Base-by-base conservation (phyloP, 2,113 vertebrate species). In the Ptilonorhynchus violaceus region DNA sequence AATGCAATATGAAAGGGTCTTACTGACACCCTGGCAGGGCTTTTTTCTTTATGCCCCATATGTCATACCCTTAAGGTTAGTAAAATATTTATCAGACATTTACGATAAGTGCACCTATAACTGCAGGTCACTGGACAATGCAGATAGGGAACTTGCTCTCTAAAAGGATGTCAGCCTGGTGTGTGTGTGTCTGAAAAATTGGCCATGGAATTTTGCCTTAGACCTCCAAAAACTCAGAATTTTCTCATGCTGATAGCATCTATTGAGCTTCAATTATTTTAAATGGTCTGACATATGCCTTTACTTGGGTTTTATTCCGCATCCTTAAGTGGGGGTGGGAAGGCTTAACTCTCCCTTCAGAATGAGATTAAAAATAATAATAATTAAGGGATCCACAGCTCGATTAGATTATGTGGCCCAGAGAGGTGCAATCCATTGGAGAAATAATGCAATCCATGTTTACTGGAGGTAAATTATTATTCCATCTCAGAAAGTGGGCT, bases 61-160 rank as follows among this genome's bases (percentile, higher is more conserved):
- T 96, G 95, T 89, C 91, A 93, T 94, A 73, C 82, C 88, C 88
- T 96, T 97, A 85, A 95, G 95, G 91, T 97, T 93, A 87, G 93
- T 97, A 93, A 97, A 97, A 97, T 95, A 97, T 95, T 97, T 97
- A 97, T 96, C 91, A 96, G 86, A 66, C 93, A 88, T 96, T 97
- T 94, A 92, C 1, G 35, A 47, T 68, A 70, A 90, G 73, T 52
- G 85, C 67, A 75, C 86, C 90, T 86, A 74, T 58, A 83, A 60
- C 24, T 59, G 47, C 69, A 95, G 92, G 88, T 97, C 92, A 81
- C 53, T 62, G 89, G 79, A 73, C 47, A 37, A 70, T n/a, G 80
- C 11, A 44, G 35, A 85, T 1, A 9, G 44, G 23, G 13, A 95
- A 64, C 58, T 59, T 53, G 41, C n/a, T 85, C 7, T 28, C 46